phyloP scores from a whole-genome alignment of 2,888 invertebrate species.

The Megalurothrips usitatus region DNA sequence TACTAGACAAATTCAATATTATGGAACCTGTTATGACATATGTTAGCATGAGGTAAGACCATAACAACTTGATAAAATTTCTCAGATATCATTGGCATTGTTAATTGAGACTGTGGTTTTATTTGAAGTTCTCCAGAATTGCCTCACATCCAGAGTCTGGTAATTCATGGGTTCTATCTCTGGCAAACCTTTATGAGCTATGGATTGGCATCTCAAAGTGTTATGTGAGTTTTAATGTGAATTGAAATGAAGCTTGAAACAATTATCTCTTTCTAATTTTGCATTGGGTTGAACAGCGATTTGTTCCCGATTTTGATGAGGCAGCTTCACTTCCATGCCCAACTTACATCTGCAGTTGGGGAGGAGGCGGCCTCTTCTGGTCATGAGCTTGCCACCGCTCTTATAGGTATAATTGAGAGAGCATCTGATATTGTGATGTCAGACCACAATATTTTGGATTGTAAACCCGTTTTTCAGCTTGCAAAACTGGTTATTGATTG shows the following conservation, averaged over 20 bases:
- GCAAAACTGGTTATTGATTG: slow-evolving; percentile 36
- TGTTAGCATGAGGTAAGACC: neutral
- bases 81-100: slow-evolving; percentile 35
- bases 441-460: neutral
- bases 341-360: slow-evolving; percentile 51
- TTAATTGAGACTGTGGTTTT: slow-evolving; percentile 41
- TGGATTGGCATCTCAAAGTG: slow-evolving; percentile 50
- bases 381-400: slow-evolving; percentile 56
- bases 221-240: slow-evolving; percentile 42
- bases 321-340: slow-evolving; percentile 56
- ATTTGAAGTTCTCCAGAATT: neutral
- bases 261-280: slow-evolving; percentile 35
- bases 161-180: slow-evolving; percentile 51
- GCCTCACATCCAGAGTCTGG: slow-evolving; percentile 43
- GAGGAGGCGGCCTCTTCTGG: slow-evolving; percentile 50
- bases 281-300: slow-evolving; percentile 49
- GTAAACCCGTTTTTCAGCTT: neutral
- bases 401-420: slow-evolving; percentile 39
- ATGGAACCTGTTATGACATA: slow-evolving; percentile 36
- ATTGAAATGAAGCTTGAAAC: neutral
- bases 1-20: slow-evolving; percentile 50
- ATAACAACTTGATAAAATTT: neutral
- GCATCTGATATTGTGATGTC: neutral
- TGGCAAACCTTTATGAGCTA: slow-evolving; percentile 55
- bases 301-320: slow-evolving; percentile 55